phyloP scores from a whole-genome alignment of 2,797 vertebrate species.

The Acipenser ruthenus region DNA sequence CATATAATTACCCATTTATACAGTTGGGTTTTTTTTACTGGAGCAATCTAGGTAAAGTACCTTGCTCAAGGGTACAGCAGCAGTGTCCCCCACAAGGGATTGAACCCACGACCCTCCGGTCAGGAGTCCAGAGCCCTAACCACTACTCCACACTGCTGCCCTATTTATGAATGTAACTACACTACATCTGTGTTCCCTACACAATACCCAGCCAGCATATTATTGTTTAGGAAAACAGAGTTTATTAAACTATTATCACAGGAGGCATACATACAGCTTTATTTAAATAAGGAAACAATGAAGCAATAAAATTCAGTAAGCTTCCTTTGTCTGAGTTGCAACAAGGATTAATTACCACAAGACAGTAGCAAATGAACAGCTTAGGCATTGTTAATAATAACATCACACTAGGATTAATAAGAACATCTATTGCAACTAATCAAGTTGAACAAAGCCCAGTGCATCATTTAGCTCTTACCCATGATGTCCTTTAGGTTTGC shows the following conservation, averaged over 20 bases:
- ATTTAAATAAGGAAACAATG: conserved; percentile 33
- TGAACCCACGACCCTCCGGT: too few species aligned
- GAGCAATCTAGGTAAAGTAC: too few species aligned
- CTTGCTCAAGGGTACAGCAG: too few species aligned
- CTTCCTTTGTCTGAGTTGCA: conserved; percentile 41
- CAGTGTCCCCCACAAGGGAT: too few species aligned
- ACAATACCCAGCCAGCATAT: conserved; percentile 2
- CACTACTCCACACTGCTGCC: too few species aligned
- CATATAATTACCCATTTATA: too few species aligned
- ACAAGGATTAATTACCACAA: conserved; percentile 63
- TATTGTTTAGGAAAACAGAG: conserved; percentile 17
- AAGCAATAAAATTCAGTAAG: conserved; percentile 43
- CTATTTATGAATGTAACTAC: neutral
- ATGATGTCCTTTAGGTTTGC: conserved; percentile 47
- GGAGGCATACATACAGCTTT: conserved; percentile 21
- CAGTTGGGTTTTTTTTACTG: too few species aligned
- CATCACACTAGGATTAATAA: conserved; percentile 66
- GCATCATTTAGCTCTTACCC: conserved; percentile 51
- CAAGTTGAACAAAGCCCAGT: conserved; percentile 64
- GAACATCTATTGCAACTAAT: conserved; percentile 66
- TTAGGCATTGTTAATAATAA: conserved; percentile 67
- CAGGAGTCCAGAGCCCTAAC: too few species aligned
- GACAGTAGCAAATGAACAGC: conserved; percentile 61
- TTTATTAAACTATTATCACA: conserved; percentile 20
- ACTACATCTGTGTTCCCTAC: neutral